phyloP scores from a whole-genome alignment of 2,113 vertebrate genomes.

The Hyperoodon ampullatus region DNA sequence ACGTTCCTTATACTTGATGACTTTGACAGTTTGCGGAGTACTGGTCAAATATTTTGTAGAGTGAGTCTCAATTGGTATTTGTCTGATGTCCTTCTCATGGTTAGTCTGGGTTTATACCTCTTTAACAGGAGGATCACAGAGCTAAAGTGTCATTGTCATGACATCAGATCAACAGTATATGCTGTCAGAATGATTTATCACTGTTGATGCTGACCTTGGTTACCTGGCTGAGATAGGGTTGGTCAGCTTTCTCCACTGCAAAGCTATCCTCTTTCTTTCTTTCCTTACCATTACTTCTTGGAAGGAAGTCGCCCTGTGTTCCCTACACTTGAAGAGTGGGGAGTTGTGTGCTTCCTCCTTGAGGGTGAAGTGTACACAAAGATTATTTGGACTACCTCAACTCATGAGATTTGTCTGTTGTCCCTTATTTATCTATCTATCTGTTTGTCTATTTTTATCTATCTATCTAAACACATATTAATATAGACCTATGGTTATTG shows the following conservation, averaged over 20 bases:
- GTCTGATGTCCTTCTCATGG: neutral
- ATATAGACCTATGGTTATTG: neutral
- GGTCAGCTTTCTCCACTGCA: neutral
- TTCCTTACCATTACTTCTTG: neutral
- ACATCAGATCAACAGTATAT: rapidly evolving
- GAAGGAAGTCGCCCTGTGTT: neutral
- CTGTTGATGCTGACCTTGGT: neutral
- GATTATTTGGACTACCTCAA: neutral
- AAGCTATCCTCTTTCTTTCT: neutral
- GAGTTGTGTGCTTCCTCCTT: neutral
- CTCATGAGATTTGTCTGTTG: neutral
- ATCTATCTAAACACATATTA: neutral
- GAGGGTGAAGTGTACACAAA: neutral
- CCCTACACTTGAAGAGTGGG: neutral
- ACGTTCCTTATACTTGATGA: neutral
- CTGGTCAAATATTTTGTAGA: neutral
- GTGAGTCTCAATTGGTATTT: neutral
- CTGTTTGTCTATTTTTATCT: neutral
- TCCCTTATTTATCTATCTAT: neutral
- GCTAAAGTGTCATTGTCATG: neutral
- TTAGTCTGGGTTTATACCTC: neutral
- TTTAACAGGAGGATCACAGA: neutral
- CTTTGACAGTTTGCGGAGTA: neutral
- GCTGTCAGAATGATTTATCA: neutral
- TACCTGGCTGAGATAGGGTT: neutral